These are phyloP conservation scores for Drosophila tani DNA, from an alignment of 1,140 invertebrate genomes.

Conservation along the genomic window DNA sequence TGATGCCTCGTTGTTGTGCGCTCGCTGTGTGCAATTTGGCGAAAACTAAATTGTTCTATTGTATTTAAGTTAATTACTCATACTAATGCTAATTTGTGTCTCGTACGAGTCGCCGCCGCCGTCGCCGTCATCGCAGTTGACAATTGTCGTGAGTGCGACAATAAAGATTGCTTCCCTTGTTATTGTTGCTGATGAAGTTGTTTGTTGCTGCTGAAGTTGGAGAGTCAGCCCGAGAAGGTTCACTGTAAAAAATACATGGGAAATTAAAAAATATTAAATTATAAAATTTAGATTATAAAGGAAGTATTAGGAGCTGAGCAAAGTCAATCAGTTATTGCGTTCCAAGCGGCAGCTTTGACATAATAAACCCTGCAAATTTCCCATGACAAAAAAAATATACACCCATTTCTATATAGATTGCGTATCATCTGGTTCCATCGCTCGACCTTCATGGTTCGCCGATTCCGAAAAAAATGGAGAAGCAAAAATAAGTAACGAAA, in stretches of 20 bases:
- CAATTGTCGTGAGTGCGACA: conserved; percentile 64
- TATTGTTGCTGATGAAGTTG: conserved; percentile 17
- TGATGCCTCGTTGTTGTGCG: conserved; percentile 42
- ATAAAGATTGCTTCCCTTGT: conserved; percentile 25
- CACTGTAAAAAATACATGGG: not conserved
- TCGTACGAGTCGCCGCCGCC: conserved; percentile 37
- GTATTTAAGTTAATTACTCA: conserved; percentile 84
- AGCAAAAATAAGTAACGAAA: conserved; percentile 22
- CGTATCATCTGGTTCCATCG: conserved; percentile 11
- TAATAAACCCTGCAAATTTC: conserved; percentile 1
- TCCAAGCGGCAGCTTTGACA: not conserved
- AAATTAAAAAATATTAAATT: not conserved
- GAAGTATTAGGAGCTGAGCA: too few relatives aligned
- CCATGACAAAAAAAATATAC: conserved; percentile 17
- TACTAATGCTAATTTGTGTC: conserved; percentile 80
- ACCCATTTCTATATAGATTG: conserved; percentile 13
- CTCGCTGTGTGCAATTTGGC: conserved; percentile 65
- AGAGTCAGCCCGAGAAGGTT: too few relatives aligned
- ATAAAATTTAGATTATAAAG: too few relatives aligned
- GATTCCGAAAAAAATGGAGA: conserved; percentile 21
- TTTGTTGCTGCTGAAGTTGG: not conserved
- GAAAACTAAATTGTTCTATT: conserved; percentile 83
- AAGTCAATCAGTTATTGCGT: conserved; percentile 1
- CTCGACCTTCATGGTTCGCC: conserved; percentile 40
- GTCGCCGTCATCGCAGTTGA: conserved; percentile 32